Evolutionary conservation across 2,888 invertebrate species (phyloP).

Genomic region (Apodemia mormo): DNA sequence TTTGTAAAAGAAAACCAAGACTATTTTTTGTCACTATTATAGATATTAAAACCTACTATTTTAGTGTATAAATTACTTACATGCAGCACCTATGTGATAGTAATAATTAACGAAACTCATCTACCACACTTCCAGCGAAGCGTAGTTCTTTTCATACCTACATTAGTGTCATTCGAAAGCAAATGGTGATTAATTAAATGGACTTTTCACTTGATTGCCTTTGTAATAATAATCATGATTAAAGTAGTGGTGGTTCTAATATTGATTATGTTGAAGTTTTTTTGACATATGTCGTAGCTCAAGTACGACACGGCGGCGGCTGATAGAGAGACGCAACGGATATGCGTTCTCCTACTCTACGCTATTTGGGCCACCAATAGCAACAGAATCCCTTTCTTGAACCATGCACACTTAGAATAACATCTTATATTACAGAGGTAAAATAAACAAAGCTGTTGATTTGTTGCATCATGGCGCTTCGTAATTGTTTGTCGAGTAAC

Average conservation of each 20-base stretch:
- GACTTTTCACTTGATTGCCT: conserved; percentile 18
- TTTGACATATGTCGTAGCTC: conserved; percentile 8
- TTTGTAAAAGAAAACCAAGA: conserved; percentile 56
- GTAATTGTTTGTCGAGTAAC: not conserved
- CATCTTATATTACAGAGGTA: not conserved
- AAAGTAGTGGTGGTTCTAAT: conserved; percentile 16
- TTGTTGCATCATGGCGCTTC: not conserved
- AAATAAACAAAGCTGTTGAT: not conserved
- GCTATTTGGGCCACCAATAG: conserved; percentile 31
- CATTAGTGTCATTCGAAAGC: conserved; percentile 27
- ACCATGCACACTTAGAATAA: conserved; percentile 29
- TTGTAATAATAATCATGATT: conserved; percentile 18
- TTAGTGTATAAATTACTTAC: conserved; percentile 44
- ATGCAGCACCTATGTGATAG: conserved; percentile 42
- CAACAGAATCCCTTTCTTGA: conserved; percentile 42
- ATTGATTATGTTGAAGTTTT: conserved; percentile 8
- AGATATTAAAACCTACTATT: conserved; percentile 47
- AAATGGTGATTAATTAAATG: conserved; percentile 26
- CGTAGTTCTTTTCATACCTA: conserved; percentile 22
- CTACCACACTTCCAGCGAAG: conserved; percentile 29
- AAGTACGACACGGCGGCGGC: conserved; percentile 45
- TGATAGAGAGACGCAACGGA: conserved; percentile 45
- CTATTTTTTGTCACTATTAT: conserved; percentile 50
- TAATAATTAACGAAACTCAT: conserved; percentile 19
- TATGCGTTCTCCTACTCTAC: conserved; percentile 26